A percentile compares a stretch with the other conserved stretches of the same genome.
These are phyloP conservation scores for Trichonephila clavipes DNA, from an alignment of 1,140 invertebrate species.

Conservation along the genomic window DNA sequence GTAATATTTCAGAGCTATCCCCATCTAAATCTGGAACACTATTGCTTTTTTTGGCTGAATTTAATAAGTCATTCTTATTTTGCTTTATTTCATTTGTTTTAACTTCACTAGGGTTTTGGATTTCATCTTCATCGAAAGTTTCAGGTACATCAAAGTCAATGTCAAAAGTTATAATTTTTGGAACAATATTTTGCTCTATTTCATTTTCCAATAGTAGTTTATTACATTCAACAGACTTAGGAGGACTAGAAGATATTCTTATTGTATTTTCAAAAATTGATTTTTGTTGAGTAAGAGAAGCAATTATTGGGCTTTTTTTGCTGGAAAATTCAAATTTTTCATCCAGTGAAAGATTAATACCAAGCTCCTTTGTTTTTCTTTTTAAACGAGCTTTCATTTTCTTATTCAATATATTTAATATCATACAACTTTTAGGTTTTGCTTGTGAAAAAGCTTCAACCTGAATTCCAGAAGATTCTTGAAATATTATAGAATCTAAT, in stretches of 20 bases:
- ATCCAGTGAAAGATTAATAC: slow-evolving; percentile 2
- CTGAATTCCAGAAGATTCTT: neutral
- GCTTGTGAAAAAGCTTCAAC: neutral
- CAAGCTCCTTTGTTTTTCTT: slow-evolving; percentile 59
- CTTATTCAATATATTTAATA: slow-evolving; percentile 61
- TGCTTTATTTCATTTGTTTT: neutral
- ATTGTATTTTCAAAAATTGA: neutral
- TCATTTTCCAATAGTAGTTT: neutral
- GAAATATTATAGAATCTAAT: slow-evolving; percentile 17
- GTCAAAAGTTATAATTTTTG: slow-evolving; percentile 40
- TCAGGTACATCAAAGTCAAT: slow-evolving; percentile 49
- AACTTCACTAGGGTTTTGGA: neutral
- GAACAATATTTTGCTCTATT: neutral
- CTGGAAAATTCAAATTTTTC: neutral
- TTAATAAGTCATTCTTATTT: neutral
- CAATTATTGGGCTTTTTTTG: neutral
- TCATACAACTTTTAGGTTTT: slow-evolving; percentile 31
- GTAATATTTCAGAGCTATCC: slow-evolving; percentile 32
- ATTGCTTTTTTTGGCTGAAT: neutral
- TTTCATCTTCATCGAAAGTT: neutral
- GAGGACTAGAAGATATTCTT: neutral
- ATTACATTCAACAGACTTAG: neutral
- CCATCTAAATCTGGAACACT: neutral
- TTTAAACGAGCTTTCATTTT: slow-evolving; percentile 68
- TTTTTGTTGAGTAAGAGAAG: neutral